Evolutionary conservation across 2,113 vertebrate species (phyloP), one percentile per base, ranked within the genome.

Genomic region (Okapia johnstoni): DNA sequence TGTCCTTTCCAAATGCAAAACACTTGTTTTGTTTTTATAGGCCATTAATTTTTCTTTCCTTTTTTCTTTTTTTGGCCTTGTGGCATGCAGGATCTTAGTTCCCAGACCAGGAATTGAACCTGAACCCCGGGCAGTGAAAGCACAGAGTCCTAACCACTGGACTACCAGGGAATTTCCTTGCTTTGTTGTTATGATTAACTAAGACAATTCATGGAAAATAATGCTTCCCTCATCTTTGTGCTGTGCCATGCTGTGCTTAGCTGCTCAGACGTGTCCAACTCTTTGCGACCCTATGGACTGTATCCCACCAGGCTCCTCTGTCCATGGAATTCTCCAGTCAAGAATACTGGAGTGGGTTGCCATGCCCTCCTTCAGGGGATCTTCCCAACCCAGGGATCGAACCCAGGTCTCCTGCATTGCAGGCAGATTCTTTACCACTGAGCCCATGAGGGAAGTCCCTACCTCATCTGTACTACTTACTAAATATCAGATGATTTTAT

Each of bases 101-200:
- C 77, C 30, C 28, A 17, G 28, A 21, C 46, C 16, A 50, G 16
- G 28, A 6, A 50, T 11, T 50, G 28, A 50, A 50, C 77, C 16
- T 9, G 43, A 28, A 48, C 8, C 43, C 43, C 12, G 16, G 25
- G 8, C 40, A 16, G 40, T 50, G 9, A 50, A 30, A 80, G 28
- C 28, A 30, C 9, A 33, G 46, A 21, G 16, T 80, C 77, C 28
- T 33, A 30, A 33, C 5, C 28, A 80, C 16, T 80, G 9, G 28
- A 33, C 9, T 6, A 1, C 28, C 28, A 10, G 8, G 28, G 46
- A 19, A 33, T 50, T 50, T 52, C 5, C 4, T 26, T 16, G 0
- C 79, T 57, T 43, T 23, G 5, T 58, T 48, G 7, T 52, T 15
- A 60, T 16, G 10, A 55, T 40, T 90, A 52, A 19, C 9, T 52